These are phyloP conservation scores for Poeciliopsis prolifica DNA, from an alignment of 2,113 vertebrate species.

Conservation along the genomic window DNA sequence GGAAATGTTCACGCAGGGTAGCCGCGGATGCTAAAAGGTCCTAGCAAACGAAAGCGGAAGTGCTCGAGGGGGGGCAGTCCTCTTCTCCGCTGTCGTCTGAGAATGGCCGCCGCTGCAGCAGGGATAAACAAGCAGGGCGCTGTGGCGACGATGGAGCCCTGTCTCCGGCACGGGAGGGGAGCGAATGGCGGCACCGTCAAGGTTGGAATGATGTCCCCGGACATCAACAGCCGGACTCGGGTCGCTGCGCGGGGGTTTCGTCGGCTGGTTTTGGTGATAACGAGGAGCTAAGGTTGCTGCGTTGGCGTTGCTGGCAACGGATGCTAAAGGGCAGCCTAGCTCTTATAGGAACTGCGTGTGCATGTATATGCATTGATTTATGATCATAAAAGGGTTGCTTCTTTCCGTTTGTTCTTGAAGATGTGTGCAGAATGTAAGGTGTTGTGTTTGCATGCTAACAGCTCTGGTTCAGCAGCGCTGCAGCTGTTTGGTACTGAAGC, in stretches of 20 bases:
- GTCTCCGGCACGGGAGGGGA: constrained; percentile 78
- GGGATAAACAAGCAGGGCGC: constrained; percentile 86
- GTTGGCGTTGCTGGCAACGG: constrained; percentile 42
- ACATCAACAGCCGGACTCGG: too few relatives aligned
- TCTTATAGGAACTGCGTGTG: neutral
- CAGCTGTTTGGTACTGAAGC: constrained; percentile 17
- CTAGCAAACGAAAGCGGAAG: constrained; percentile 51
- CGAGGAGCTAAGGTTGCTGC: constrained; percentile 50
- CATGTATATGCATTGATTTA: neutral
- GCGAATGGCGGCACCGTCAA: constrained; percentile 81
- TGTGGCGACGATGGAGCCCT: constrained; percentile 75
- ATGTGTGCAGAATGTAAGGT: neutral
- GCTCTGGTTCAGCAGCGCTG: constrained; percentile 2
- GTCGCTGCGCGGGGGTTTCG: neutral
- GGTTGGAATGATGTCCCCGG: constrained; percentile 73
- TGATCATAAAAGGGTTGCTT: neutral
- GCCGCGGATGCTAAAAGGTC: accelerated
- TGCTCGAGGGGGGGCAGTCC: neutral
- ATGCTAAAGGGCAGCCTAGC: neutral
- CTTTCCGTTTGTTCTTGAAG: neutral
- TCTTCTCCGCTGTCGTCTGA: constrained; percentile 53
- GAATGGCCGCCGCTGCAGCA: constrained; percentile 85
- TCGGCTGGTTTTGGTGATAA: neutral
- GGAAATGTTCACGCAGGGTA: neutral
- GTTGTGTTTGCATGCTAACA: constrained; percentile 8